Evolutionary conservation across 2,888 invertebrate genomes (phyloP), one percentile per base, ranked within the genome.

Genomic region (Caenorhabditis uteleia): DNA sequence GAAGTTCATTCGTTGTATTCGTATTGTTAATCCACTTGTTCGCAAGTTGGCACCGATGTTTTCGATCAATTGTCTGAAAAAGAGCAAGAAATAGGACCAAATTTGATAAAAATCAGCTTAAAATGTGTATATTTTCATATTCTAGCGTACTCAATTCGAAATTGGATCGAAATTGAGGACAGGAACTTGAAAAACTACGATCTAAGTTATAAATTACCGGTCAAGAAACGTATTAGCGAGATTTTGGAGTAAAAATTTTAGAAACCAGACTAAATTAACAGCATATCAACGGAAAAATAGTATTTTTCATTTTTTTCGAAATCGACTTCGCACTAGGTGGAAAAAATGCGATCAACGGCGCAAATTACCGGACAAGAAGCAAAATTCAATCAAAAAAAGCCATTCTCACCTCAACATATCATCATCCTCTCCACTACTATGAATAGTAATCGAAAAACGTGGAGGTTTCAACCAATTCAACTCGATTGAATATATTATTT

Each of bases 401-500:
- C 14, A 23, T 21, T 83, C 88, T 89, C 12, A 95, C 84, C 89
- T 89, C 18, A 97, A 84, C 57, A 71, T 79, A 23, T 65, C 57
- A 69, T 91, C 91, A 75, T 88, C 88, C 84, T 94, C 95, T 85
- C 94, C 93, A 23, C 92, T 88, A 33, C 90, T 88, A 82, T 92
- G 91, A 26, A 95, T 86, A 86, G 95, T 94, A 81, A 97, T 84
- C 14, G 90, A 90, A 82, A 95, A 94, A 72, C 91, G 86, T 0
- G 95, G 95, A 14, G 89, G 87, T 23, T 89, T 85, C 83, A 91
- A 94, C 65, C 91, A 86, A 2, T 91, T 88, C 84, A 93, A 90
- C 84, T 90, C 91, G 26, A 95, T 33, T 14, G 90, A 89, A 84
- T 95, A 95, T 23, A 95, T 80, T 27, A 95, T 85, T 0, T 93